Base-by-base conservation (phyloP, 2,888 invertebrate species). In the Pyrgus malvae region DNA sequence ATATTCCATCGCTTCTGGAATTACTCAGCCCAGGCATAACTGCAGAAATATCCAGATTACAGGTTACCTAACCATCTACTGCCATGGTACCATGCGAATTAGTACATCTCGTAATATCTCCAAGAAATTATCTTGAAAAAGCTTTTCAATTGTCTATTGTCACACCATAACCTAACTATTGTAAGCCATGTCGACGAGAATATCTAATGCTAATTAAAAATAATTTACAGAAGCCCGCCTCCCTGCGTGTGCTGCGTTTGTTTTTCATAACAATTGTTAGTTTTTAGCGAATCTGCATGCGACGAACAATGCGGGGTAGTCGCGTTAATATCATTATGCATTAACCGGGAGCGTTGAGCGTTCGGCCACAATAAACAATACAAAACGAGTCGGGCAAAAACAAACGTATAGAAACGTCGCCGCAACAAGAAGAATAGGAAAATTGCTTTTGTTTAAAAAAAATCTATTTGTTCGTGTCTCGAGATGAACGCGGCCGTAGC, bases 341-440 rank as follows among this genome's bases (percentile, higher is more conserved):
- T 87, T 84, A 89, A 83, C 85, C 87, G 85, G 86, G 80, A 84
- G 82, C 72, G 88, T 86, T 83, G 83, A 83, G 76, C 76, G 76
- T 80, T 76, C 78, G 72, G 69, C 73, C 76, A 83, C 84, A 81
- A 79, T 85, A 85, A 88, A 89, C 88, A 89, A 90, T 88, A 87
- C 88, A 83, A 87, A 89, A 87, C 83, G 74, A 69, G 70, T 71
- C 70, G 70, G 78, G 77, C 82, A 87, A 88, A 87, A 90, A 88
- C 87, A 80, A 87, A 86, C 88, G 51, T 84, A 83, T 81, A 80
- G 73, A 80, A 85, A 85, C 84, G 72, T 73, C 77, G 76, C 72
- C 69, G 71, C 85, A 90, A 89, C 86, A 89, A 88, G 87, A 89
- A 90, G 84, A 87, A 88, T 90, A 89, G 90, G 87, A 90, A 90